Conservation (phyloP, 2,797 vertebrate species). For the Pipistrellus kuhlii region DNA sequence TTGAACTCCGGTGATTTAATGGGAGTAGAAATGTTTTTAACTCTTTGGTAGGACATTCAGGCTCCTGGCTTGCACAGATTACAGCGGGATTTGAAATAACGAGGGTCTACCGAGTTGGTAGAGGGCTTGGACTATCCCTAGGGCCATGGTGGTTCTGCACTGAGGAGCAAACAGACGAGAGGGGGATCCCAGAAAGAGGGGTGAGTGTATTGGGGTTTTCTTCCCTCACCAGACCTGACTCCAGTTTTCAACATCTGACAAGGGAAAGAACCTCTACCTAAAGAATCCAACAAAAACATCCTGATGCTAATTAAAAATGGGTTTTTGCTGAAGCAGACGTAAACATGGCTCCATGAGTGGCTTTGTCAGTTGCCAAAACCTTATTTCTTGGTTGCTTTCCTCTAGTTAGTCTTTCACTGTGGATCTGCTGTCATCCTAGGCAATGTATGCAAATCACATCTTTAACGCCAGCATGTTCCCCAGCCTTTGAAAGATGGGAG, state of each 20-base stretch:
- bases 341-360: constrained; percentile 67
- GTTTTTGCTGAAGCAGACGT: constrained; percentile 73
- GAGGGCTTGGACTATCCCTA: background rate
- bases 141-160: background rate
- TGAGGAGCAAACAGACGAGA: background rate
- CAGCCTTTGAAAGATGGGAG: constrained; percentile 37
- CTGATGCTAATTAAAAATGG: constrained; percentile 74
- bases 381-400: constrained; percentile 70
- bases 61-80: background rate
- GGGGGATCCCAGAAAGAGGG: background rate
- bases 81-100: constrained; percentile 4
- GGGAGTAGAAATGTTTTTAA: background rate
- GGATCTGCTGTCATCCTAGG: constrained; percentile 20
- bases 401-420: constrained; percentile 65
- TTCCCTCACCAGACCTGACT: constrained; percentile 20
- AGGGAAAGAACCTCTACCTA: constrained; percentile 53
- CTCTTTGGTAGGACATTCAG: background rate
- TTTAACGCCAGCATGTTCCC: constrained; percentile 17
- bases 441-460: constrained; percentile 53
- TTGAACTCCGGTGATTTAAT: background rate
- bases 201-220: background rate
- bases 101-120: background rate
- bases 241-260: constrained; percentile 65
- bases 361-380: constrained; percentile 71
- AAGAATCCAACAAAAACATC: constrained; percentile 65